A percentile compares a stretch with the other conserved stretches of the same genome.
Conservation (phyloP, 2,888 invertebrate species). For the Nemurella pictetii region DNA sequence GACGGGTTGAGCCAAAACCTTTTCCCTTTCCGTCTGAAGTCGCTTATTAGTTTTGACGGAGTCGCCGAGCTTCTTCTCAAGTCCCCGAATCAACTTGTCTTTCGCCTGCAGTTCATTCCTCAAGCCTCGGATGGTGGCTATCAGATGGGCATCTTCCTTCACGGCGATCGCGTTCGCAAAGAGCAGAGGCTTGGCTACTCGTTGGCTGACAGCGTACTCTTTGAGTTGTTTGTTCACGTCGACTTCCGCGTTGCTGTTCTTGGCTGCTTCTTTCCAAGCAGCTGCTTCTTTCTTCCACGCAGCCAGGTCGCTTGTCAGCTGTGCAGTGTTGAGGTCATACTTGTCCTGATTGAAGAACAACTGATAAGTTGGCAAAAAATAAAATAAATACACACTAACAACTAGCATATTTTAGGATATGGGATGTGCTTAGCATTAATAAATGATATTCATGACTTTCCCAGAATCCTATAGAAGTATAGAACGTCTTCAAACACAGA, state of each 20-base stretch:
- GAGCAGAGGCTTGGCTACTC: not conserved
- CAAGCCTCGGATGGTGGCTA: conserved; percentile 78
- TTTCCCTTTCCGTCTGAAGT: conserved; percentile 75
- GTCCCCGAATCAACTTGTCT: conserved; percentile 70
- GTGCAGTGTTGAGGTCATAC: conserved; percentile 44
- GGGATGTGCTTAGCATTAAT: too few species aligned
- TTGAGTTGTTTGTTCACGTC: not conserved
- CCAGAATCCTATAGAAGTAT: too few species aligned
- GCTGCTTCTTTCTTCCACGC: conserved; percentile 34
- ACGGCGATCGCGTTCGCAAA: conserved; percentile 44
- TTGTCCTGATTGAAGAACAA: conserved; percentile 41
- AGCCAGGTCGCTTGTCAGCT: conserved; percentile 43
- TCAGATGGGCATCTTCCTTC: conserved; percentile 74
- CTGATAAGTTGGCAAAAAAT: too few species aligned
- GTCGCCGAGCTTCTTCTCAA: conserved; percentile 77
- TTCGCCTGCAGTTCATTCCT: conserved; percentile 73
- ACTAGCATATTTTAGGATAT: too few species aligned
- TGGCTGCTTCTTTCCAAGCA: conserved; percentile 31
- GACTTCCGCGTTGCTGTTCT: conserved; percentile 17
- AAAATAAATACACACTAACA: too few species aligned
- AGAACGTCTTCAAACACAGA: too few species aligned
- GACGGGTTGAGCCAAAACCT: conserved; percentile 51
- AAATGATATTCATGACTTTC: too few species aligned
- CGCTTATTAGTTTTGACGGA: conserved; percentile 73
- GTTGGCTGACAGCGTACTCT: not conserved